Evolutionary conservation across 2,797 vertebrate genomes (phyloP).

Genomic region (Falco cherrug): DNA sequence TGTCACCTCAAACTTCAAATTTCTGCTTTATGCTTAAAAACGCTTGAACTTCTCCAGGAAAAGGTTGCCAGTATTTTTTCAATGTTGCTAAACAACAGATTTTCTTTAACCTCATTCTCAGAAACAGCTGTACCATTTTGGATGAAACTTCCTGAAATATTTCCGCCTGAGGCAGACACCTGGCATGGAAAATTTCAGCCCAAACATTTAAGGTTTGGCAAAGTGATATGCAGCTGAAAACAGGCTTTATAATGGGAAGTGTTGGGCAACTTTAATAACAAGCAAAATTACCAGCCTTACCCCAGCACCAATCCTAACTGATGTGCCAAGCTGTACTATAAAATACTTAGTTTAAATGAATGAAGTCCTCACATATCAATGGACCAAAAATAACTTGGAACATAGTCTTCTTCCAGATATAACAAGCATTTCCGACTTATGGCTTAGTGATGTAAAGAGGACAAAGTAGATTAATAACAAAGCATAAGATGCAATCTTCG

Average conservation of each 20-base stretch:
- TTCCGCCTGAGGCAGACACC: slow-evolving; percentile 58
- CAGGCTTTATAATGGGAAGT: slow-evolving; percentile 42
- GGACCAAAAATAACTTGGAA: slow-evolving; percentile 60
- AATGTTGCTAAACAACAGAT: slow-evolving; percentile 32
- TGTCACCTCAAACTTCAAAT: not conserved
- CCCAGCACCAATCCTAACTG: slow-evolving; percentile 11
- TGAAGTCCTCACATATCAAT: slow-evolving; percentile 56
- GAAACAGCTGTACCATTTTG: slow-evolving; percentile 56
- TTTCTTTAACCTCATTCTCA: slow-evolving; percentile 49
- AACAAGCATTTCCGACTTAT: slow-evolving; percentile 57
- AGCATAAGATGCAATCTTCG: slow-evolving; percentile 55
- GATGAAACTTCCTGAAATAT: slow-evolving; percentile 58
- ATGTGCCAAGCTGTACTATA: slow-evolving; percentile 37
- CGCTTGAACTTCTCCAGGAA: not conserved
- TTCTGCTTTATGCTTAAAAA: not conserved
- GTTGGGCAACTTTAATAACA: slow-evolving; percentile 47
- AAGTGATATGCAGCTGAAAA: slow-evolving; percentile 25
- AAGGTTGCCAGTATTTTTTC: slow-evolving; percentile 1
- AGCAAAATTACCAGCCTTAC: slow-evolving; percentile 31
- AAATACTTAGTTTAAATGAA: slow-evolving; percentile 62
- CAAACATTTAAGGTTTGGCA: slow-evolving; percentile 62
- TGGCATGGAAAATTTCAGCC: slow-evolving; percentile 58
- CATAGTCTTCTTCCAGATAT: slow-evolving; percentile 65
- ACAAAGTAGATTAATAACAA: slow-evolving; percentile 59
- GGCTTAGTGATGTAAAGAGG: slow-evolving; percentile 64